A percentile compares a stretch with the other conserved stretches of the same genome.
These are phyloP conservation scores for Electrophaes corylata DNA, from an alignment of 2,888 invertebrate genomes.

Conservation along the genomic window DNA sequence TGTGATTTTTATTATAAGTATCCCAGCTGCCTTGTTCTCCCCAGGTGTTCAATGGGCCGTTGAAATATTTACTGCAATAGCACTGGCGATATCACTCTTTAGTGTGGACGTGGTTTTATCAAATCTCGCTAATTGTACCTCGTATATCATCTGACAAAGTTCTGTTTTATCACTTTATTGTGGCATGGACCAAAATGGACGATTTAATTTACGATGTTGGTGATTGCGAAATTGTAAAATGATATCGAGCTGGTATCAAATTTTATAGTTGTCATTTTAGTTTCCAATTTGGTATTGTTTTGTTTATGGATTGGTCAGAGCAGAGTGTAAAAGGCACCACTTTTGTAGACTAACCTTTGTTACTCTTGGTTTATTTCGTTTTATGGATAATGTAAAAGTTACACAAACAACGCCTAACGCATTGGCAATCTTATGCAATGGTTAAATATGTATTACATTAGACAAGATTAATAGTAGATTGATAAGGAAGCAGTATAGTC, in stretches of 20 bases:
- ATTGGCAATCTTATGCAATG: no score
- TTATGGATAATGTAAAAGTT: no score
- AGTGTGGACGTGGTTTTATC: constrained; percentile 66
- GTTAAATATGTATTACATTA: no score
- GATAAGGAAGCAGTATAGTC: no score
- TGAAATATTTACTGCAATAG: constrained; percentile 63
- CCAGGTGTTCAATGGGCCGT: constrained; percentile 32
- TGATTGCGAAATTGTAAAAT: constrained; percentile 27
- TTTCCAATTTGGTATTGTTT: neutral
- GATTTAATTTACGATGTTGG: constrained; percentile 31
- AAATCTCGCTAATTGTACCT: constrained; percentile 68
- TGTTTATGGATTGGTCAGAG: neutral
- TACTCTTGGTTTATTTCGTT: no score
- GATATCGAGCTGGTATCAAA: constrained; percentile 13
- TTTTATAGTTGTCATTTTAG: constrained; percentile 10
- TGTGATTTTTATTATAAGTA: neutral
- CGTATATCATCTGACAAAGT: constrained; percentile 51
- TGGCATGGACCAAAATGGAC: constrained; percentile 44
- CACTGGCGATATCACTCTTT: constrained; percentile 60
- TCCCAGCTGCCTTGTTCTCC: neutral
- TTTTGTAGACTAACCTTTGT: no score
- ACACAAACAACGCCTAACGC: no score
- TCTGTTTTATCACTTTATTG: constrained; percentile 48
- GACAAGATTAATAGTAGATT: no score
- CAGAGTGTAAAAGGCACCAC: neutral